Percentiles rank a stretch among this genome's conserved stretches.
Conservation (phyloP, 2,797 vertebrate genomes). For the Tenualosa thibaudeaui region DNA sequence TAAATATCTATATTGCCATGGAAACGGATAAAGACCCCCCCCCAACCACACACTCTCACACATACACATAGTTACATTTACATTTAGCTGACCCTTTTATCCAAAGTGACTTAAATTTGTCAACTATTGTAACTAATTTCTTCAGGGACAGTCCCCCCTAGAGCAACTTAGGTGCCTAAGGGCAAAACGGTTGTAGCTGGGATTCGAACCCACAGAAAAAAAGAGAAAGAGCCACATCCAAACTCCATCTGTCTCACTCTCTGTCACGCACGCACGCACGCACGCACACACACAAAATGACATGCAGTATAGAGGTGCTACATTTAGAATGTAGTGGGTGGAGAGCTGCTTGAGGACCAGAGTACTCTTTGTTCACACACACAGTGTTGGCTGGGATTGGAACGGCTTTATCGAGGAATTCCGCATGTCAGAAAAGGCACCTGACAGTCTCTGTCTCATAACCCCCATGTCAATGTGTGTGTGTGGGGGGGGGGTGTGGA, state of each 20-base stretch:
- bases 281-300: not conserved
- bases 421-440: not conserved
- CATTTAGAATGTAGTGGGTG: conserved; percentile 23
- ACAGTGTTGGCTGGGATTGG: not conserved
- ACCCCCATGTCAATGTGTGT: not conserved
- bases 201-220: no score
- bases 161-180: not conserved
- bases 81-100: no score
- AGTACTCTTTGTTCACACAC: not conserved
- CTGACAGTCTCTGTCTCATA: not conserved
- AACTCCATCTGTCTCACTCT: no score
- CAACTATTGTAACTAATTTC: no score
- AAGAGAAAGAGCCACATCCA: no score
- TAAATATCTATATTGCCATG: not conserved
- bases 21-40: not conserved
- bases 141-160: not conserved
- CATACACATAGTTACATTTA: not conserved
- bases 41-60: not conserved
- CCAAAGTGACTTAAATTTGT: no score
- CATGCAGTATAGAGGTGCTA: not conserved
- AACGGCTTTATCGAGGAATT: not conserved
- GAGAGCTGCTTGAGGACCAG: not conserved
- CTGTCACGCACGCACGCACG: not conserved
- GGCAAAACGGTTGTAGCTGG: no score
- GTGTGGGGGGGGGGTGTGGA: not conserved